These are phyloP conservation scores for Dicentrarchus labrax DNA, from an alignment of 2,113 vertebrate genomes.

Conservation along the genomic window DNA sequence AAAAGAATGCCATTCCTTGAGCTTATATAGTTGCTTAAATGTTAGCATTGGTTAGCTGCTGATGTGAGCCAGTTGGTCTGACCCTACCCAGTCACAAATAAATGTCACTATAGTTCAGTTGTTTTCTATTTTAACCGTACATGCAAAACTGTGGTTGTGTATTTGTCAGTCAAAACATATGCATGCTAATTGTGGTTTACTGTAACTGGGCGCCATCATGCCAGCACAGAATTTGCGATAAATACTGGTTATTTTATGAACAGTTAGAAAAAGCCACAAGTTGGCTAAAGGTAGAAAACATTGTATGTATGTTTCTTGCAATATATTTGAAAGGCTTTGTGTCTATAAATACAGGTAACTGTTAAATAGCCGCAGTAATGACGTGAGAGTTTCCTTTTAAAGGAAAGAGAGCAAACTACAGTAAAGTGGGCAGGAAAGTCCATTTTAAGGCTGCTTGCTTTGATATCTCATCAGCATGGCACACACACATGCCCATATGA, in stretches of 20 bases:
- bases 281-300: neutral
- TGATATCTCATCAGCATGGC: slow-evolving; percentile 41
- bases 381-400: slow-evolving; percentile 24
- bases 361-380: neutral
- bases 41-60: neutral
- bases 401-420: slow-evolving; percentile 6
- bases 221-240: neutral
- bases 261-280: neutral
- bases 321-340: neutral
- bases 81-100: neutral
- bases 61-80: neutral
- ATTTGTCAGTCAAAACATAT: neutral
- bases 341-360: neutral
- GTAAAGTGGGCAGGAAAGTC: neutral
- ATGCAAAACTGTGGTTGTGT: slow-evolving; percentile 15
- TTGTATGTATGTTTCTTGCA: neutral
- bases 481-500: slow-evolving; percentile 9
- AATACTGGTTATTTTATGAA: neutral
- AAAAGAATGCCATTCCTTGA: neutral
- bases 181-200: neutral
- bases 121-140: neutral
- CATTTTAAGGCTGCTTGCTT: slow-evolving; percentile 28
- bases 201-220: neutral
- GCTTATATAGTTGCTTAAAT: neutral
- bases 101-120: neutral